Conservation (phyloP, 2,113 vertebrate species). For the Hippocampus guttulatus region DNA sequence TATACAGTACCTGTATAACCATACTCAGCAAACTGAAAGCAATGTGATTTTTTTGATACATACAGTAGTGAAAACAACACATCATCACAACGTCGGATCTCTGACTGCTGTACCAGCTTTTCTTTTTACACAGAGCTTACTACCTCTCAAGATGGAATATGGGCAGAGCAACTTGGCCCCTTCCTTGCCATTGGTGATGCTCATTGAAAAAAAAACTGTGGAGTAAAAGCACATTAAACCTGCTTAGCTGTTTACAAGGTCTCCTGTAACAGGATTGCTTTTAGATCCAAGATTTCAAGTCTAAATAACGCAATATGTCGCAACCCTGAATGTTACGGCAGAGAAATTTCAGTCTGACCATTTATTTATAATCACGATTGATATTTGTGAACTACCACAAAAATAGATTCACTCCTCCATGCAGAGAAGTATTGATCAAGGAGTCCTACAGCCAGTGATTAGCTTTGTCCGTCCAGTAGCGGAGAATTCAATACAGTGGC, state of each 20-base stretch:
- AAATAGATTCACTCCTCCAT: slow-evolving; percentile 42
- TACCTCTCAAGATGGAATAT: neutral
- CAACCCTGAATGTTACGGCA: too few relatives aligned
- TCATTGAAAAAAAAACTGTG: neutral
- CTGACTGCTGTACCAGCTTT: neutral
- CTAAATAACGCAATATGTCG: too few relatives aligned
- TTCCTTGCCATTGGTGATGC: neutral
- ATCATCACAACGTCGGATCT: neutral
- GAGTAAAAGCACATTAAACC: too few relatives aligned
- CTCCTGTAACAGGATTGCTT: too few relatives aligned
- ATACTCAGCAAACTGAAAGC: too few relatives aligned
- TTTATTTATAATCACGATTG: slow-evolving; percentile 6
- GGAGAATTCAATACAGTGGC: slow-evolving; percentile 53
- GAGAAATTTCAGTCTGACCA: neutral
- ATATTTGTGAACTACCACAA: slow-evolving; percentile 24
- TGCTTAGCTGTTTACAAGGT: too few relatives aligned
- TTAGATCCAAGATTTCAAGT: too few relatives aligned
- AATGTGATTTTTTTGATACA: neutral
- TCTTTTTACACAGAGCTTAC: neutral
- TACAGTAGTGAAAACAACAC: neutral
- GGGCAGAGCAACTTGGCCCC: neutral
- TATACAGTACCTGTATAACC: too few relatives aligned
- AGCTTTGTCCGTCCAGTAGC: slow-evolving; percentile 46
- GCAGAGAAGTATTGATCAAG: slow-evolving; percentile 42
- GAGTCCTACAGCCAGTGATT: slow-evolving; percentile 49